Evolutionary conservation across 2,113 vertebrate species (phyloP).

Genomic region (Stictonetta naevosa): DNA sequence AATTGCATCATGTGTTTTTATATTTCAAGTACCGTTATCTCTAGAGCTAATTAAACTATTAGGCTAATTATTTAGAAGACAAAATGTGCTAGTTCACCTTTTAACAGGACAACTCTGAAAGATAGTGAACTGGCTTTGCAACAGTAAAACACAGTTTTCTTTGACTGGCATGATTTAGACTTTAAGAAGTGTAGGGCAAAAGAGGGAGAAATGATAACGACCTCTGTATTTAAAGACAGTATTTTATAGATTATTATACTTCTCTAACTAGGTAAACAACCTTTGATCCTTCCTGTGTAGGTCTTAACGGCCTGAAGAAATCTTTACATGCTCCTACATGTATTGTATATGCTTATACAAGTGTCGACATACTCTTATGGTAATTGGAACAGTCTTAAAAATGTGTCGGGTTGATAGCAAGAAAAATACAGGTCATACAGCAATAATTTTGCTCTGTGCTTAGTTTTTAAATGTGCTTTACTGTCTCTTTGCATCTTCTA

Average conservation of each 20-base stretch:
- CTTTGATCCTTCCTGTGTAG: neutral
- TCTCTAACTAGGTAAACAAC: neutral
- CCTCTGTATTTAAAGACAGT: neutral
- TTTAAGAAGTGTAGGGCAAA: neutral
- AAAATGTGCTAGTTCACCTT: neutral
- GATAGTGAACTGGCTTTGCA: neutral
- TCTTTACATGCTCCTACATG: neutral
- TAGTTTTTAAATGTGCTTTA: neutral
- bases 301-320: neutral
- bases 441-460: neutral
- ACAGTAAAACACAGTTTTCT: neutral
- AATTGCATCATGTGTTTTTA: neutral
- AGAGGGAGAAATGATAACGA: neutral
- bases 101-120: neutral
- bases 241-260: neutral
- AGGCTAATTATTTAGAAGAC: neutral
- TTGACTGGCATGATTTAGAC: neutral
- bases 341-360: neutral
- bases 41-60: neutral
- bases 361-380: neutral
- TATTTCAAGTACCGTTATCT: neutral
- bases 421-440: neutral
- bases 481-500: constrained; percentile 19
- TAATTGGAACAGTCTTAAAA: neutral
- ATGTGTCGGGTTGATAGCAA: neutral